phyloP scores from a whole-genome alignment of 1,140 invertebrate species.

The Luehdorfia chinensis region DNA sequence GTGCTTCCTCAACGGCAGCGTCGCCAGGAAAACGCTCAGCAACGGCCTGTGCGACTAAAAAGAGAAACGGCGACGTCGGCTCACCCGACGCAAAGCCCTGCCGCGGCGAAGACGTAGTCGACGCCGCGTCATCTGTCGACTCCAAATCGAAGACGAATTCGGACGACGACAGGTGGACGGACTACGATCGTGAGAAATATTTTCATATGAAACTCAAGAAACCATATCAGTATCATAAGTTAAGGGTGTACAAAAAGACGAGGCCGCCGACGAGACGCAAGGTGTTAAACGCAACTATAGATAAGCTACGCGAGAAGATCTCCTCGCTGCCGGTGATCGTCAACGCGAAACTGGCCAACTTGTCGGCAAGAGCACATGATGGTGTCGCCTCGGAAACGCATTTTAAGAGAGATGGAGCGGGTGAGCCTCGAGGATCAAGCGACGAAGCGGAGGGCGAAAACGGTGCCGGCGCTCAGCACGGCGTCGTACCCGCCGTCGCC shows the following conservation, averaged over 20 bases:
- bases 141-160: constrained; percentile 36
- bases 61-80: constrained; percentile 49
- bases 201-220: constrained; percentile 72
- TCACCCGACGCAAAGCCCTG: constrained; percentile 31
- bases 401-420: constrained; percentile 84
- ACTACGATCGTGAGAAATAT: constrained; percentile 64
- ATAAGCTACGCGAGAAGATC: constrained; percentile 69
- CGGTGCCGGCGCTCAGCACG: constrained; percentile 62
- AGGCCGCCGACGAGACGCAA: constrained; percentile 51
- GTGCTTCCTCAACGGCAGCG: constrained; percentile 40
- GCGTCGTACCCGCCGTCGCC: constrained; percentile 60
- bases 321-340: constrained; percentile 63
- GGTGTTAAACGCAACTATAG: constrained; percentile 63
- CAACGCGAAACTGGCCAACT: constrained; percentile 61
- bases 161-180: constrained; percentile 52
- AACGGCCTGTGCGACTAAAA: constrained; percentile 53
- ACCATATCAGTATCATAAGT: constrained; percentile 73
- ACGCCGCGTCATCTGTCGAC: constrained; percentile 36
- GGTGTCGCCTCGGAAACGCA: constrained; percentile 85
- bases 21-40: constrained; percentile 66
- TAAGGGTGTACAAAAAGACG: constrained; percentile 72
- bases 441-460: constrained; percentile 70
- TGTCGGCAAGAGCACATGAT: constrained; percentile 71
- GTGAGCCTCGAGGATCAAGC: constrained; percentile 82
- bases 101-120: constrained; percentile 54